phyloP scores from a whole-genome alignment of 2,113 vertebrate genomes.

The Hippocampus guttulatus region DNA sequence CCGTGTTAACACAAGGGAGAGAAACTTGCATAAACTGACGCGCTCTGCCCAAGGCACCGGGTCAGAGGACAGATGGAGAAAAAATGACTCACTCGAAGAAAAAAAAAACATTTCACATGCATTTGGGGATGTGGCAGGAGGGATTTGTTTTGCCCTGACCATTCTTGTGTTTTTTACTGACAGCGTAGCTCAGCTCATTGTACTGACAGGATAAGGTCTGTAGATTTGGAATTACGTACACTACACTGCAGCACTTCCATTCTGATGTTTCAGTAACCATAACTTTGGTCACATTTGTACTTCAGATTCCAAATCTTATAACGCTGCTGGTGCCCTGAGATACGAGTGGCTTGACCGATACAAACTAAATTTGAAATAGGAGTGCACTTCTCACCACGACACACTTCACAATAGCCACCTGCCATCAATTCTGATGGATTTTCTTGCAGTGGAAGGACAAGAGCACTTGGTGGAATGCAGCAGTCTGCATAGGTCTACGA shows the following conservation, averaged over 20 bases:
- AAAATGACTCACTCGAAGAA: slow-evolving; percentile 2
- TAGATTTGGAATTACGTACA: neutral
- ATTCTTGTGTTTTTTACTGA: neutral
- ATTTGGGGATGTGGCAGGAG: neutral
- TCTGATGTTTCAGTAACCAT: neutral
- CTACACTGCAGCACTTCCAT: neutral
- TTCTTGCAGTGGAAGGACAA: too few relatives aligned
- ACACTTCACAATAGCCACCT: too few relatives aligned
- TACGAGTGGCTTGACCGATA: too few relatives aligned
- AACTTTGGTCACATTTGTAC: too few relatives aligned
- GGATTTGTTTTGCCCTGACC: neutral
- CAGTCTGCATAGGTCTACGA: too few relatives aligned
- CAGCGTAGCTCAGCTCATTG: neutral
- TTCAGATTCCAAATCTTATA: too few relatives aligned
- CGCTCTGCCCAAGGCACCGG: neutral
- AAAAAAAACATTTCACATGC: neutral
- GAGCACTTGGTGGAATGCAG: too few relatives aligned
- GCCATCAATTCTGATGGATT: too few relatives aligned
- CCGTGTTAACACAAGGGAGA: neutral
- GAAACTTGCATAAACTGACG: slow-evolving; percentile 7
- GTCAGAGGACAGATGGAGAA: slow-evolving; percentile 9
- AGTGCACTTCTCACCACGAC: too few relatives aligned
- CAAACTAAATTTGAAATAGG: too few relatives aligned
- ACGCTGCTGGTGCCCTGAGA: too few relatives aligned
- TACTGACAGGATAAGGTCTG: neutral